These are phyloP conservation scores for Loris lydekkerianus DNA, from an alignment of 2,797 vertebrate genomes.

Conservation along the genomic window DNA sequence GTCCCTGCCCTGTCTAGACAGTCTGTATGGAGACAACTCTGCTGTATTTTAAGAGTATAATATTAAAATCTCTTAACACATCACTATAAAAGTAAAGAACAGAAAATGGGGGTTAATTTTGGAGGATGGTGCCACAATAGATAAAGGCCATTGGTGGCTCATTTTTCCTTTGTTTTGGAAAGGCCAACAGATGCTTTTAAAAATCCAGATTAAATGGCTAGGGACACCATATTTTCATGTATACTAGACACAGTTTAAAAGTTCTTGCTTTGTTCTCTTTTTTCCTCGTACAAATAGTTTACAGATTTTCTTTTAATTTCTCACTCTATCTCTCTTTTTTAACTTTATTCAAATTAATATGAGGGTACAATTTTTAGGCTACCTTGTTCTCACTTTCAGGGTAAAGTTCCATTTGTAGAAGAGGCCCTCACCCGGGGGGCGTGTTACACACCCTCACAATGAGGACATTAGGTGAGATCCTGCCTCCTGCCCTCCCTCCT, in stretches of 20 bases:
- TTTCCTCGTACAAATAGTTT: not conserved
- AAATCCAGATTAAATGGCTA: not conserved
- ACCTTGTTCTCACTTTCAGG: too few species aligned
- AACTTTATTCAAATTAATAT: too few species aligned
- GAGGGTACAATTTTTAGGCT: too few species aligned
- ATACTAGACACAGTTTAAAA: not conserved
- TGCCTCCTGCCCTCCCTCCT: too few species aligned
- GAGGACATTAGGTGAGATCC: too few species aligned
- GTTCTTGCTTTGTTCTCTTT: not conserved
- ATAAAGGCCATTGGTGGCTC: constrained; percentile 25
- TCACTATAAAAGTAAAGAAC: constrained; percentile 62
- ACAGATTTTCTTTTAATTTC: constrained; percentile 51
- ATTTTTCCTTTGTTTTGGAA: constrained; percentile 23
- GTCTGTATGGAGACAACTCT: constrained; percentile 78
- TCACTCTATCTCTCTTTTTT: not conserved
- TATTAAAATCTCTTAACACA: constrained; percentile 77
- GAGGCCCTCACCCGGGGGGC: too few species aligned
- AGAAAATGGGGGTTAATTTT: constrained; percentile 46
- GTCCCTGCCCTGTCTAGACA: constrained; percentile 83
- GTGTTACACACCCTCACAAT: too few species aligned
- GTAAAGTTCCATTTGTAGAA: too few species aligned
- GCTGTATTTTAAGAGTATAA: constrained; percentile 79
- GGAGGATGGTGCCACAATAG: not conserved
- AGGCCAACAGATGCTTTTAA: not conserved
- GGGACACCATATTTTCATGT: constrained; percentile 8